Evolutionary conservation across 2,888 invertebrate species (phyloP).

Genomic region (Andrena minutula): DNA sequence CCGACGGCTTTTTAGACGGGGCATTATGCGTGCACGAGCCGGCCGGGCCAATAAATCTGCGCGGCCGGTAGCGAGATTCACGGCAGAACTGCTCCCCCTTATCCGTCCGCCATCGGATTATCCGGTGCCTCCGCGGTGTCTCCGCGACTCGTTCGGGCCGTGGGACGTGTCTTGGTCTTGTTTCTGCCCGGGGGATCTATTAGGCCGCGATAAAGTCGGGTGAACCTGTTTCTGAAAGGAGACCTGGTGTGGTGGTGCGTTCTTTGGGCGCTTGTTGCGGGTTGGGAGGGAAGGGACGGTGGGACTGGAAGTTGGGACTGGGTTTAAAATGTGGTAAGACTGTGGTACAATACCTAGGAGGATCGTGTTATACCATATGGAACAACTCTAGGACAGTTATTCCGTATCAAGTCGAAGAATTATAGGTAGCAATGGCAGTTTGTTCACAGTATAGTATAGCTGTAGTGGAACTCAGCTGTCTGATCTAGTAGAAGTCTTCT

Average conservation of each 20-base stretch:
- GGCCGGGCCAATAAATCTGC: constrained; percentile 49
- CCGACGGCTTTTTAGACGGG: constrained; percentile 34
- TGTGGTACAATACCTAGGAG: too few species aligned
- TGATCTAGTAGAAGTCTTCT: too few species aligned
- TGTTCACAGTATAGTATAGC: too few species aligned
- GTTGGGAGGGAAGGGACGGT: too few species aligned
- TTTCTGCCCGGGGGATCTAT: constrained; percentile 30
- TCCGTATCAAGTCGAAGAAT: too few species aligned
- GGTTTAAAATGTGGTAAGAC: too few species aligned
- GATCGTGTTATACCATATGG: too few species aligned
- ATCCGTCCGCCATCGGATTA: constrained; percentile 29
- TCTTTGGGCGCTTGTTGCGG: not conserved
- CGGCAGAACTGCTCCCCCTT: constrained; percentile 1
- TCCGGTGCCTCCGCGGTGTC: constrained; percentile 15
- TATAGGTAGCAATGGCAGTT: too few species aligned
- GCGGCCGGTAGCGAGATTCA: constrained; percentile 25
- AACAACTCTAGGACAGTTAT: too few species aligned
- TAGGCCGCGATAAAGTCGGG: constrained; percentile 30
- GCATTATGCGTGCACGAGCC: constrained; percentile 29
- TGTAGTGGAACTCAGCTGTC: too few species aligned
- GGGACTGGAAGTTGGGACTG: too few species aligned
- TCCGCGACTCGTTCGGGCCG: constrained; percentile 20
- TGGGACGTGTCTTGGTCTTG: constrained; percentile 13
- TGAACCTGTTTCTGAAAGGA: constrained; percentile 20
- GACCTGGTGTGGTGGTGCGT: not conserved